A percentile compares a stretch with the other conserved stretches of the same genome.
These are phyloP conservation scores for Drosophila kohkoa DNA, from an alignment of 1,140 invertebrate species.

Conservation along the genomic window DNA sequence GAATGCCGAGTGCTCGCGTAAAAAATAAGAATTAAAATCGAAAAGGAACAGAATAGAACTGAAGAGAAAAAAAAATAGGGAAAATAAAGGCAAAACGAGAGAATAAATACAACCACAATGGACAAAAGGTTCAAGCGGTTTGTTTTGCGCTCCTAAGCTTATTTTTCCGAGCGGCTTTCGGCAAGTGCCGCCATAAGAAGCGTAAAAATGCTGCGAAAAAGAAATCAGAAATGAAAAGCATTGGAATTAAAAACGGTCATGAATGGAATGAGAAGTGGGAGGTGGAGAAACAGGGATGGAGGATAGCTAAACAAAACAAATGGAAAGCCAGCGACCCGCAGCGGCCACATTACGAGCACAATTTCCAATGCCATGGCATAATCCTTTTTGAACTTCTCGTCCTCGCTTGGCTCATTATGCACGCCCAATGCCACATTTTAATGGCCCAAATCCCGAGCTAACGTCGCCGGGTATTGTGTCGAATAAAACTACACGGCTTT, in stretches of 20 bases:
- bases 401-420: constrained; percentile 67
- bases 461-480: constrained; percentile 21
- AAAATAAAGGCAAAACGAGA: constrained; percentile 13
- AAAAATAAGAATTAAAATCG: constrained; percentile 77
- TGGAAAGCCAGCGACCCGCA: constrained; percentile 49
- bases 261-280: constrained; percentile 10
- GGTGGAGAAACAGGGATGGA: neutral
- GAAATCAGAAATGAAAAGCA: constrained; percentile 65
- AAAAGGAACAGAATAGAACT: constrained; percentile 3
- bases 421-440: constrained; percentile 65
- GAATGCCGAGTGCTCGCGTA: constrained; percentile 41
- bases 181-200: constrained; percentile 62
- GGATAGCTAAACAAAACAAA: constrained; percentile 56
- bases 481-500: constrained; percentile 47
- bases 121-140: constrained; percentile 61
- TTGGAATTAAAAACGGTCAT: constrained; percentile 73
- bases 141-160: constrained; percentile 77
- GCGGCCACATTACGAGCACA: constrained; percentile 58
- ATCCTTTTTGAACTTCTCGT: constrained; percentile 63
- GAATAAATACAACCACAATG: constrained; percentile 49
- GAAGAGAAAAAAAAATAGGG: constrained; percentile 33
- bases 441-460: constrained; percentile 75
- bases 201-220: constrained; percentile 56
- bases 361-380: constrained; percentile 64
- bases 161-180: constrained; percentile 72